Base-by-base conservation (phyloP, 2,888 invertebrate genomes). In the Drosophila colorata region DNA sequence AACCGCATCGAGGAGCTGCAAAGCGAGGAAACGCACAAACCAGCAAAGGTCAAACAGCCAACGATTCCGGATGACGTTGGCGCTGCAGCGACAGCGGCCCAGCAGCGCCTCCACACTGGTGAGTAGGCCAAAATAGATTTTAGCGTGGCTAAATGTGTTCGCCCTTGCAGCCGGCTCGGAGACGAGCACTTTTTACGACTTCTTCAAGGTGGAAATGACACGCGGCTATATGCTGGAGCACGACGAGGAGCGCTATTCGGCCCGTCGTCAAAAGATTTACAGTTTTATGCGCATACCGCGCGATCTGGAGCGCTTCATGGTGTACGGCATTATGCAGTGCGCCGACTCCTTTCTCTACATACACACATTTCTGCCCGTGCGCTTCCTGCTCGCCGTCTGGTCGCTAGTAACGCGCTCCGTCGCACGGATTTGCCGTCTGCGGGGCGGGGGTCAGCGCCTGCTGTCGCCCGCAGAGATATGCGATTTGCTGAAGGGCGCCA, bases 311-410 rank as follows among this genome's bases (percentile, higher is more conserved):
- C 96, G 97, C 87, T 98, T 98, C 89, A 97, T 98, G 95, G 94
- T 94, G 0, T 98, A 98, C 93, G 98, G 98, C 33, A 97, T 98
- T 89, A 96, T 98, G 92, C 97, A 97, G 93, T 99, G 99, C 93
- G 96, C 97, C 28, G 99, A 99, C 93, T 98, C 99, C 18, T 98
- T 99, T 92, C 94, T 99, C 56, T 99, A 98, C 93, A 96, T 99
- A 58, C 99, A 99, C 92, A 99, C 99, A 57, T 98, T 99, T 93
- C 94, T 99, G 81, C 99, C 99, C 13, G 93, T 99, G 69, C 94
- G 99, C 78, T 98, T 99, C 91, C 90, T 97, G 35, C 94, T 99
- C 92, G 98, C 98, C 46, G 92, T 97, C 58, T 96, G 97, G 95
- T 95, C 96, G 37, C 93, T 98, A 69, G 91, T 96, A 18, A 95